Evolutionary conservation across 2,888 invertebrate species (phyloP), one percentile per base, ranked within the genome.

Genomic region (Sarcophaga caerulescens): DNA sequence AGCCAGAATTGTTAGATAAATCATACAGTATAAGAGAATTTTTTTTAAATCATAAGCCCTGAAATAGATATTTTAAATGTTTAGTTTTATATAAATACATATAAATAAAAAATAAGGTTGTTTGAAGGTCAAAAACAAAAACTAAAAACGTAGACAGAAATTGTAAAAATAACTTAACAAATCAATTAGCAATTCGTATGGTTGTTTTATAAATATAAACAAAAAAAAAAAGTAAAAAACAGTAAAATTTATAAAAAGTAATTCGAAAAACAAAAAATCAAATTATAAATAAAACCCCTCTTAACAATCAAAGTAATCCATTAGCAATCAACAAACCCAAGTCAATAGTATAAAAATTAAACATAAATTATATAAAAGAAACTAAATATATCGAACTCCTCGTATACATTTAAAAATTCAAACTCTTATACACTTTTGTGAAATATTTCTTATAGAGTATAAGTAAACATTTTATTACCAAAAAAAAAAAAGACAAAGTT

Each of bases 351-450:
- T 75, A 62, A 77, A 81, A 45, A 74, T 52, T 74, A 12, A 63
- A 68, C 25, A 47, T 17, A 65, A 57, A 74, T 52, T 17, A n/a
- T n/a, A n/a, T n/a, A n/a, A n/a, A n/a, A n/a, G n/a, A n/a, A n/a
- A n/a, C n/a, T n/a, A n/a, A n/a, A n/a, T n/a, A n/a, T n/a, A n/a
- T n/a, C n/a, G n/a, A n/a, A n/a, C n/a, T n/a, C n/a, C 52, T 57
- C 19, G 63, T 76, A 76, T 70, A 79, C 35, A 71, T 35, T 65
- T 17, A 76, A 44, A 35, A 12, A n/a, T 3, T 11, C 10, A 44
- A 75, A 83, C 47, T 73, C 71, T 70, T 71, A 68, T 23, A 84
- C 79, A 85, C 84, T 88, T 84, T 86, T 88, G 87, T 88, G 88
- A 85, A 86, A 87, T 88, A 87, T 87, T 87, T 87, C 85, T 69